A percentile compares a stretch with the other conserved stretches of the same genome.
Evolutionary conservation across 1,140 invertebrate genomes (phyloP).

Genomic region (Drosophila melanica): DNA sequence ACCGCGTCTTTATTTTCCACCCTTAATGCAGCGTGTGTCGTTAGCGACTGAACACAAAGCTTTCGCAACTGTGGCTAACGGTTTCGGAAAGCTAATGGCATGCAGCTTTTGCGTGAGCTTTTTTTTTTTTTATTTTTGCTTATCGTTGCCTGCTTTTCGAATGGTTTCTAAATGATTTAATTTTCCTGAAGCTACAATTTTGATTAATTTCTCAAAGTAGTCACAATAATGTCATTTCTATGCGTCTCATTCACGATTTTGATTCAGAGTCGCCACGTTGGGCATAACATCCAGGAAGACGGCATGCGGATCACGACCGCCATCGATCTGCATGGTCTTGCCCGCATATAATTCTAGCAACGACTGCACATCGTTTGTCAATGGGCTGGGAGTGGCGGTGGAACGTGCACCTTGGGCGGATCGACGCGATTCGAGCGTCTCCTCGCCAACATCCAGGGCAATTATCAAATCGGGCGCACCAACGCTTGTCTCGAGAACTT

Average conservation of each 20-base stretch:
- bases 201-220: constrained; percentile 23
- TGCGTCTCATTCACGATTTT: neutral
- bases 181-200: constrained; percentile 13
- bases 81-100: constrained; percentile 62
- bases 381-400: neutral
- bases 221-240: neutral
- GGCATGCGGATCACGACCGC: neutral
- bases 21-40: constrained; percentile 65
- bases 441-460: constrained; percentile 17
- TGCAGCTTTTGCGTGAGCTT: constrained; percentile 52
- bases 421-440: neutral
- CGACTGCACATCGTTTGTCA: neutral
- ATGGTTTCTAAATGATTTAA: constrained; percentile 1
- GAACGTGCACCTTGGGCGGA: neutral
- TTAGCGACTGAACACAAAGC: constrained; percentile 69
- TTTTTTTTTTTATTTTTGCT: constrained; percentile 16
- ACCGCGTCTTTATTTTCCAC: constrained; percentile 45
- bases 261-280: constrained; percentile 28
- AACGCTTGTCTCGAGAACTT: constrained; percentile 16
- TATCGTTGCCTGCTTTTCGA: constrained; percentile 1
- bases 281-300: constrained; percentile 39
- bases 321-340: constrained; percentile 25
- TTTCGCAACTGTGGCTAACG: constrained; percentile 66
- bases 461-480: constrained; percentile 45
- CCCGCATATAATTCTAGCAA: constrained; percentile 33